phyloP scores from a whole-genome alignment of 2,113 vertebrate species.

The Fregata magnificens region DNA sequence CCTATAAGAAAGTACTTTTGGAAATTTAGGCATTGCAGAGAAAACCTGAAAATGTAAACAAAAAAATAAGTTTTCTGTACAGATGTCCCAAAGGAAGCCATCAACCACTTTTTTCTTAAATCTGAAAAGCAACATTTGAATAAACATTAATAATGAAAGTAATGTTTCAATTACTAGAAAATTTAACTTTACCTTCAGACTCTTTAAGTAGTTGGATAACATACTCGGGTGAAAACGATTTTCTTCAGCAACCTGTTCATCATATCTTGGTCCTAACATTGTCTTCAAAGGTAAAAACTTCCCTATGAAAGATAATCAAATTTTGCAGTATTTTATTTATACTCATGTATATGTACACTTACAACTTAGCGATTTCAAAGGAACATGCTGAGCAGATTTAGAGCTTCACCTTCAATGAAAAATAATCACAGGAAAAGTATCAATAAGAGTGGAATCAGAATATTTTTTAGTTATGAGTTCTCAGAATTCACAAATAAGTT shows the following conservation, averaged over 20 bases:
- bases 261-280: constrained; percentile 94
- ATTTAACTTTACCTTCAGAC: constrained; percentile 86
- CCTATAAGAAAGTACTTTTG: background rate
- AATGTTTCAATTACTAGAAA: background rate
- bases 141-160: background rate
- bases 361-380: background rate
- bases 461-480: background rate
- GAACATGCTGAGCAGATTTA: background rate
- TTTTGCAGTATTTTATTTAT: background rate
- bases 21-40: background rate
- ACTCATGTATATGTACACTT: background rate
- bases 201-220: constrained; percentile 95
- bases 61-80: background rate
- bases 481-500: background rate
- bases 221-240: constrained; percentile 94
- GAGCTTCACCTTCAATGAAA: background rate
- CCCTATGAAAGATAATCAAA: constrained; percentile 70
- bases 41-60: background rate
- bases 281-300: constrained; percentile 99
- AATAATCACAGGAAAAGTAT: background rate
- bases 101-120: background rate
- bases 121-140: background rate
- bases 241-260: constrained; percentile 94
- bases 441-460: background rate
- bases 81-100: background rate